Conservation (phyloP, 2,888 invertebrate species). For the Drosophila vallismaia region DNA sequence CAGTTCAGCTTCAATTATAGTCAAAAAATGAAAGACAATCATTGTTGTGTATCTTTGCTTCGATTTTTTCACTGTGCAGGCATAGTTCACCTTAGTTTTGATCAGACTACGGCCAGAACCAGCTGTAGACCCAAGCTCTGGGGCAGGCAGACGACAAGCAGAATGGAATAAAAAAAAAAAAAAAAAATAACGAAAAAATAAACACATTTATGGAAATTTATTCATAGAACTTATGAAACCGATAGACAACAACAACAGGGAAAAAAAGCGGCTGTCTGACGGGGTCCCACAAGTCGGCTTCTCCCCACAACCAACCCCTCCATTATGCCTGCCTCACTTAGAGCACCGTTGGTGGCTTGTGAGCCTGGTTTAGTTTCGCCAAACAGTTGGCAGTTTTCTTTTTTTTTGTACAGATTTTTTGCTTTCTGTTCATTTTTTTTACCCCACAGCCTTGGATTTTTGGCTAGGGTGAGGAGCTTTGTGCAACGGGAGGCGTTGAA, state of each 20-base stretch:
- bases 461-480: slow-evolving; percentile 23
- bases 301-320: slow-evolving; percentile 4
- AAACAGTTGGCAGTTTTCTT: slow-evolving; percentile 64
- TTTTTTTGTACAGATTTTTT: slow-evolving; percentile 15
- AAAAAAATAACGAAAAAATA: slow-evolving; percentile 67
- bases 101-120: slow-evolving; percentile 51
- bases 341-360: slow-evolving; percentile 62
- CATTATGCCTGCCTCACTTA: background rate
- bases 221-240: slow-evolving; percentile 83
- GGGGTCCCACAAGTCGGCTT: slow-evolving; percentile 60
- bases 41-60: too few relatives aligned
- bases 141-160: slow-evolving; percentile 38
- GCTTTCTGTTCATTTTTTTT: slow-evolving; percentile 15
- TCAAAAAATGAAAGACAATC: too few relatives aligned
- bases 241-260: slow-evolving; percentile 69
- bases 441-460: slow-evolving; percentile 41
- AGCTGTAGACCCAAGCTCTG: slow-evolving; percentile 64
- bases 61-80: slow-evolving; percentile 14
- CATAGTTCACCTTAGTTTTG: slow-evolving; percentile 38
- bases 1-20: background rate
- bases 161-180: slow-evolving; percentile 46
- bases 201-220: slow-evolving; percentile 83
- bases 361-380: slow-evolving; percentile 76
- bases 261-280: slow-evolving; percentile 73
- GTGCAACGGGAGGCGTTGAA: slow-evolving; percentile 48